Conservation (phyloP, 2,113 vertebrate species). For the Neodontobutis hainanensis region DNA sequence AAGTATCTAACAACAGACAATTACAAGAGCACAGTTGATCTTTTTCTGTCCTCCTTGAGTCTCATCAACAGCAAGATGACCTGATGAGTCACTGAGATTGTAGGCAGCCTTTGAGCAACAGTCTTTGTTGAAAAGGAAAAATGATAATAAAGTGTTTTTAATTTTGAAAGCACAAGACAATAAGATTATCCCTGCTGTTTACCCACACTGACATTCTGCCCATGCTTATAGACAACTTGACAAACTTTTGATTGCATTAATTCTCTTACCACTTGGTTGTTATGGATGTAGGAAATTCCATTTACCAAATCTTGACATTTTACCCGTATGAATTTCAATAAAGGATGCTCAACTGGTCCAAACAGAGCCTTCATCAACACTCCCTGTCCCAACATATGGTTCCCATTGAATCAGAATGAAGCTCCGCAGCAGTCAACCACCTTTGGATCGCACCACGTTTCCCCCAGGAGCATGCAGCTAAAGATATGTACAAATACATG, state of each 20-base stretch:
- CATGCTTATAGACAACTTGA: conserved; percentile 18
- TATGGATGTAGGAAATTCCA: conserved; percentile 34
- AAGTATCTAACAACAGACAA: conserved; percentile 71
- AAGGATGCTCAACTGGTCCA: conserved; percentile 35
- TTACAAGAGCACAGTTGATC: conserved; percentile 58
- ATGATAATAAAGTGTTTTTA: background rate
- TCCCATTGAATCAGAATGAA: conserved; percentile 18
- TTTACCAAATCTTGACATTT: background rate
- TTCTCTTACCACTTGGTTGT: conserved; percentile 39
- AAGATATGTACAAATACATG: too few species aligned
- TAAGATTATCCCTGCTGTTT: conserved; percentile 31
- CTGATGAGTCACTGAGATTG: conserved; percentile 57
- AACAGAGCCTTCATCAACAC: conserved; percentile 60
- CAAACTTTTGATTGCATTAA: conserved; percentile 67
- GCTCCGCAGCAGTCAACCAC: conserved; percentile 18
- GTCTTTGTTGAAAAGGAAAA: background rate
- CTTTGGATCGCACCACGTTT: conserved; percentile 30
- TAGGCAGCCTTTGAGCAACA: conserved; percentile 11
- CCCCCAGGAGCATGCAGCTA: conserved; percentile 34
- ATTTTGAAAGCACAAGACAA: conserved; percentile 26
- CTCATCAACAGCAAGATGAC: conserved; percentile 67
- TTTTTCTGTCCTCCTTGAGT: conserved; percentile 72
- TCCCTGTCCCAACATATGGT: conserved; percentile 22
- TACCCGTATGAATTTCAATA: conserved; percentile 9
- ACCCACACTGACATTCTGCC: conserved; percentile 40